Percentiles rank a stretch among this genome's conserved stretches.
These are phyloP conservation scores for Collichthys lucidus DNA, from an alignment of 2,113 vertebrate species.

Conservation along the genomic window DNA sequence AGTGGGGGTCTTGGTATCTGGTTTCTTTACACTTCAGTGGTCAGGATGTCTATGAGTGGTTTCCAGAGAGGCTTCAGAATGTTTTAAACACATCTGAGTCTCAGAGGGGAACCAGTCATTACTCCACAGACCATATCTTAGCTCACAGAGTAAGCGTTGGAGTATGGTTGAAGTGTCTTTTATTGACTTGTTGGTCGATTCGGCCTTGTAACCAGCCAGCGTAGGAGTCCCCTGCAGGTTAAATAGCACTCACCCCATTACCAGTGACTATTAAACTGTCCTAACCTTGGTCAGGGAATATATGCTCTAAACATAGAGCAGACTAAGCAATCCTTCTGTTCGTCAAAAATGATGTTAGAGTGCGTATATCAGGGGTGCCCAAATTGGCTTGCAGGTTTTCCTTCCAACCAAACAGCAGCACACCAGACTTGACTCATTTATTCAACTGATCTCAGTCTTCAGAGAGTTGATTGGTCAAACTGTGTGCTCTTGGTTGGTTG, in stretches of 20 bases:
- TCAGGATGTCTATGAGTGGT: conserved; percentile 60
- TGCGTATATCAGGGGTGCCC: neutral
- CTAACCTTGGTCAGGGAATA: neutral
- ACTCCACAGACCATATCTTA: conserved; percentile 53
- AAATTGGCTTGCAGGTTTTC: too few relatives aligned
- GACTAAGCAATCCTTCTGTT: neutral
- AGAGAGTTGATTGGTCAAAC: too few relatives aligned
- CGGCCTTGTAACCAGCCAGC: conserved; percentile 46
- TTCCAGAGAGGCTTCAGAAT: conserved; percentile 56
- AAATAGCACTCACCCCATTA: conserved; percentile 22
- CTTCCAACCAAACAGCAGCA: too few relatives aligned
- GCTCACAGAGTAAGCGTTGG: conserved; percentile 48
- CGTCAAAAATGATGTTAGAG: neutral
- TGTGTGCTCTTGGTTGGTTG: too few relatives aligned
- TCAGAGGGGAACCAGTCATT: conserved; percentile 63
- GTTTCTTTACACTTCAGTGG: conserved; percentile 62
- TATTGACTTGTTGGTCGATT: conserved; percentile 68
- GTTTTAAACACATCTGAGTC: conserved; percentile 61
- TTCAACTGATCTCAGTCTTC: too few relatives aligned
- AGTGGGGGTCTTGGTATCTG: conserved; percentile 55
- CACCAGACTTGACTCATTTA: too few relatives aligned
- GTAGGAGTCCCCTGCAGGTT: conserved; percentile 29
- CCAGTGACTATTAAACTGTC: conserved; percentile 2
- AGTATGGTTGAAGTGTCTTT: conserved; percentile 47
- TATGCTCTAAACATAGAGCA: neutral